A percentile compares a stretch with the other conserved stretches of the same genome.
Evolutionary conservation across 2,797 vertebrate genomes (phyloP).

Genomic region (Liparis tanakae): DNA sequence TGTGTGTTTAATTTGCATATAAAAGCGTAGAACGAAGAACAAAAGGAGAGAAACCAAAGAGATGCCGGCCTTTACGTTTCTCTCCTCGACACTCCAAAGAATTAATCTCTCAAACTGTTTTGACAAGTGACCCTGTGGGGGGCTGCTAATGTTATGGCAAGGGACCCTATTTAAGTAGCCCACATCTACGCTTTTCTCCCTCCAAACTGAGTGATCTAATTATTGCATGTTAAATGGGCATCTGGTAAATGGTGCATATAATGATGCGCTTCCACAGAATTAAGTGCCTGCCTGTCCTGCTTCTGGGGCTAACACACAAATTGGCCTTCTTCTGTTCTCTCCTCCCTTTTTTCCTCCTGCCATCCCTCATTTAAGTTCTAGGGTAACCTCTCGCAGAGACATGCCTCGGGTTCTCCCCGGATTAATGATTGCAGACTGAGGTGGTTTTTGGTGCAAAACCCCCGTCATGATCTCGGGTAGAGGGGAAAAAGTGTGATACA

Average conservation of each 20-base stretch:
- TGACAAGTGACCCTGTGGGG: conserved; percentile 83
- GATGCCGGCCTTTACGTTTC: conserved; percentile 50
- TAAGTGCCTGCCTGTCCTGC: conserved; percentile 85
- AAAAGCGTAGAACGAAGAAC: conserved; percentile 58
- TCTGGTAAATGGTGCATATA: conserved; percentile 89
- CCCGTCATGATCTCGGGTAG: conserved; percentile 29
- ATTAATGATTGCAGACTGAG: conserved; percentile 77
- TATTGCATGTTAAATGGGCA: conserved; percentile 91
- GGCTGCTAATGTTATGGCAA: conserved; percentile 83
- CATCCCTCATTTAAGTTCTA: conserved; percentile 74
- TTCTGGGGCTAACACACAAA: conserved; percentile 84
- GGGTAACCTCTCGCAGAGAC: conserved; percentile 67
- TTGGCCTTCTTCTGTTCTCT: conserved; percentile 78
- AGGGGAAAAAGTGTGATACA: conserved; percentile 8
- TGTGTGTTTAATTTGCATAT: conserved; percentile 6
- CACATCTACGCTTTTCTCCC: conserved; percentile 60
- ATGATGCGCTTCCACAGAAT: conserved; percentile 87
- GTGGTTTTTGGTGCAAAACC: conserved; percentile 55
- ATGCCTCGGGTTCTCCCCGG: conserved; percentile 74
- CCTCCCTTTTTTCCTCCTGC: conserved; percentile 51
- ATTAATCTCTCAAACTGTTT: conserved; percentile 83
- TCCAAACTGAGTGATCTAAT: conserved; percentile 86
- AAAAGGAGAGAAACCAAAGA: conserved; percentile 62
- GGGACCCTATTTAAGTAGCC: conserved; percentile 80
- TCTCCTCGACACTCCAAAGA: conserved; percentile 69